Base-by-base conservation (phyloP, 2,888 invertebrate genomes). In the Protodeltote pygarga region DNA sequence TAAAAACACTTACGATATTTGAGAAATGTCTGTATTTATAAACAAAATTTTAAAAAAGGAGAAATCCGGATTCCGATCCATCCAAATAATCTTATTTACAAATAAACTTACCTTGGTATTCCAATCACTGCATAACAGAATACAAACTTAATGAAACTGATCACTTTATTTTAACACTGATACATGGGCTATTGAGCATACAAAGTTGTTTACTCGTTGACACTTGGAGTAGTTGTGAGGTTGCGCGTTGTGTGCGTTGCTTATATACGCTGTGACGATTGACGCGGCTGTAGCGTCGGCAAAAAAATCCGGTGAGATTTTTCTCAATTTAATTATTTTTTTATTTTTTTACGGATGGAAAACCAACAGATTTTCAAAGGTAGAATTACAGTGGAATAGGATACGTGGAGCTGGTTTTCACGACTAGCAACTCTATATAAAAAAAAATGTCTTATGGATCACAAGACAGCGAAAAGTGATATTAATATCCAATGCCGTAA, bases 241-340 rank as follows among this genome's bases (percentile, higher is more conserved):
- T 32, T 47, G 31, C 14, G 31, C 32, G 15, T 38, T 13, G 24
- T 33, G 23, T 32, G 52, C 46, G 39, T 28, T 53, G 55, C 64
- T 79, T 87, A 72, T 87, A 87, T 85, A 82, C 66, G 37, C 28
- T 34, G 37, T 29, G 38, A 6, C 37, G 11, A 24, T 17, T 32
- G 48, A 25, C 53, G 67, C 52, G 53, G 2, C 5, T 5, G 74
- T 75, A 87, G 58, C 68, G 85, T 67, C 61, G 40, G 79, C 80
- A 78, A 19, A 74, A 66, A 34, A 58, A 29, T 13, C 4, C 19
- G 10, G 4, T 15, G 16, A 9, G 1, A 27, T 3, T 8, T 39
- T 14, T 34, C 8, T 6, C 1, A 21, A 3, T 9, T 2, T 11
- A 5, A 17, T 19, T 4, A 5, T 19, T 6, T n/a, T 32, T 8